phyloP scores from a whole-genome alignment of 2,797 vertebrate genomes.

The Syngnathus rostellatus region DNA sequence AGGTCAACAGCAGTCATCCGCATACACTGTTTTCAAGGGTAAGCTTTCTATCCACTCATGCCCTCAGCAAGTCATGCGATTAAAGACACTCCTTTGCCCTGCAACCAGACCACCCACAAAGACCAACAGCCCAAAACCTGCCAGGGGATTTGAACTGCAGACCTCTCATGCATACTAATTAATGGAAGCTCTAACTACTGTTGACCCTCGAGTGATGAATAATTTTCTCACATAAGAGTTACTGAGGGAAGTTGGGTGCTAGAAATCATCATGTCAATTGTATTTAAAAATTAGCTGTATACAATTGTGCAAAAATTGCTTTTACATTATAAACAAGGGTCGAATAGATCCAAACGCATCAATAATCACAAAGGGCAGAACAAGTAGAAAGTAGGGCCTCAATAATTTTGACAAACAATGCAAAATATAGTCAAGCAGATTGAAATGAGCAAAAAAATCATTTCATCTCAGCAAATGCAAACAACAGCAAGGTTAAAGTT shows the following conservation, averaged over 20 bases:
- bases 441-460: no score
- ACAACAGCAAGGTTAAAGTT: background rate
- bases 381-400: no score
- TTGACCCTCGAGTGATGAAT: background rate
- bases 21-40: background rate
- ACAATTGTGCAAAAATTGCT: background rate
- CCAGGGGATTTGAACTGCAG: background rate
- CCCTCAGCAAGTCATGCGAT: background rate
- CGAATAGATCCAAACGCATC: no score
- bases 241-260: background rate
- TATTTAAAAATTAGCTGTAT: no score
- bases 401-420: no score
- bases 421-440: no score
- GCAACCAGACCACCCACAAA: background rate
- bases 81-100: constrained; percentile 7
- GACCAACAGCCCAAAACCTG: background rate
- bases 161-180: background rate
- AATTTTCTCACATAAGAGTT: background rate
- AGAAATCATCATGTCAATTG: background rate
- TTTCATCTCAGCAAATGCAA: background rate
- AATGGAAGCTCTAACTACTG: background rate
- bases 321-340: background rate
- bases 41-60: background rate
- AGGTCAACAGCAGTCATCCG: background rate
- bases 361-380: no score